phyloP scores from a whole-genome alignment of 2,113 vertebrate species.

The Isurus oxyrinchus region DNA sequence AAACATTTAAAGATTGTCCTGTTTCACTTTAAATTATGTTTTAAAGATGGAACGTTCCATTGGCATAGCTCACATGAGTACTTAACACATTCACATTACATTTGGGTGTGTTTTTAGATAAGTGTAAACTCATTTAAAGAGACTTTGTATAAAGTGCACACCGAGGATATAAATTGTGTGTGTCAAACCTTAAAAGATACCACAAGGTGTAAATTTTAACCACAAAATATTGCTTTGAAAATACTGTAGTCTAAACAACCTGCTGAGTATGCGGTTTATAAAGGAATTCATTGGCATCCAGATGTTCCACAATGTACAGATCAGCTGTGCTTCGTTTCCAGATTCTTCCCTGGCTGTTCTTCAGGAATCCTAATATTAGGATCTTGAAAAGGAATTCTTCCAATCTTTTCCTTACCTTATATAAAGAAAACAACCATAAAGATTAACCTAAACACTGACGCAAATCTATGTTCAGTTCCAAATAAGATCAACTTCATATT shows the following conservation, averaged over 20 bases:
- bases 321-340: slow-evolving; percentile 61
- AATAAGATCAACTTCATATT: background rate
- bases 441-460: background rate
- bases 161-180: background rate
- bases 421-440: background rate
- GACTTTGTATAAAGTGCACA: background rate
- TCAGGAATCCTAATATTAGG: slow-evolving; percentile 56
- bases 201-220: background rate
- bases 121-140: background rate
- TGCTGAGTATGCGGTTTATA: slow-evolving; percentile 43
- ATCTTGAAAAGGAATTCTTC: slow-evolving; percentile 57
- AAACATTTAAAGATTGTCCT: background rate
- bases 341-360: slow-evolving; percentile 53
- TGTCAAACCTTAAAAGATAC: background rate
- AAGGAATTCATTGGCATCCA: slow-evolving; percentile 42
- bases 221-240: background rate
- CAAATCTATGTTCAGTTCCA: background rate
- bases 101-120: background rate
- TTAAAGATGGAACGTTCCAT: background rate
- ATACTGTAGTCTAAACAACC: slow-evolving; percentile 40
- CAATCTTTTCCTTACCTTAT: slow-evolving; percentile 53
- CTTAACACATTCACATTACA: background rate
- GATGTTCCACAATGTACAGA: slow-evolving; percentile 57
- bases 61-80: background rate
- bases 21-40: background rate